Percentiles rank a stretch among this genome's conserved stretches.
phyloP scores from a whole-genome alignment of 2,113 vertebrate species.

The Oceanodroma tethys region DNA sequence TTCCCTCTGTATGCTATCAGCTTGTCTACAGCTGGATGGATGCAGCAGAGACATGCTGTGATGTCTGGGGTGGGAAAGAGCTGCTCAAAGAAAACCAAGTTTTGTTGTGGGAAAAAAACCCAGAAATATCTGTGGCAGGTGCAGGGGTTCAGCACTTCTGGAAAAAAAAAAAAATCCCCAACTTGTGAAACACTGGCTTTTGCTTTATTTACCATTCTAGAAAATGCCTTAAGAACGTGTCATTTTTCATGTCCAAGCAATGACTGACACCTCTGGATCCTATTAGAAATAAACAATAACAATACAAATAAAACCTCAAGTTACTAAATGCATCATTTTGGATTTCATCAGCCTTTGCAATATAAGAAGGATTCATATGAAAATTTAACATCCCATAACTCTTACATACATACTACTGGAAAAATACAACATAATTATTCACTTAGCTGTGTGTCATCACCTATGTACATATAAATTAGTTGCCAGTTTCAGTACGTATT shows the following conservation, averaged over 20 bases:
- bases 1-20: not conserved
- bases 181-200: not conserved
- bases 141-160: not conserved
- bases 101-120: not conserved
- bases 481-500: not conserved
- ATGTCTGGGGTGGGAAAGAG: not conserved
- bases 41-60: not conserved
- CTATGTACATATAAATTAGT: not conserved
- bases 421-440: not conserved
- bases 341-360: not conserved
- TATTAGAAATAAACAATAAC: not conserved
- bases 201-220: not conserved
- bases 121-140: not conserved
- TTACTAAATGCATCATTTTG: not conserved
- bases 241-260: not conserved
- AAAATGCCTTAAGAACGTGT: not conserved
- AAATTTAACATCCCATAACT: not conserved
- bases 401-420: not conserved
- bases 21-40: not conserved
- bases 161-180: not conserved
- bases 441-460: not conserved
- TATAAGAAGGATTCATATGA: not conserved
- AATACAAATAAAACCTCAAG: not conserved
- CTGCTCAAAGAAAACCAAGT: not conserved
- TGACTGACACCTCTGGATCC: not conserved